Evolutionary conservation across 2,113 vertebrate genomes (phyloP).

Genomic region (Myotis davidii): DNA sequence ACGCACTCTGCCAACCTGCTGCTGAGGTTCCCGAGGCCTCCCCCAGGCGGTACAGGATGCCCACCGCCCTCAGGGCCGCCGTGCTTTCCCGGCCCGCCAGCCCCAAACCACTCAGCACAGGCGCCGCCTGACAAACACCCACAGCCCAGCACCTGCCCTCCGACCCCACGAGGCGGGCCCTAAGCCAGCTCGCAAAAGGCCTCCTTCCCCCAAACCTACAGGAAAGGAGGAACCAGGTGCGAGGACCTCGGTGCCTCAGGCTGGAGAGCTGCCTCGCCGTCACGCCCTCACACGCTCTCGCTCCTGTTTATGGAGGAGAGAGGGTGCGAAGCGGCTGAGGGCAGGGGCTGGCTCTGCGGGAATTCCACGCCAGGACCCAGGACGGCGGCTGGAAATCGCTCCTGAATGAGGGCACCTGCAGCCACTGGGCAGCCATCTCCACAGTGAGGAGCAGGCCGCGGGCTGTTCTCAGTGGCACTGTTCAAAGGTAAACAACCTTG

Average conservation of each 20-base stretch:
- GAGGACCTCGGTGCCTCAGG: no score
- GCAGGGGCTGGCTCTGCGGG: not conserved
- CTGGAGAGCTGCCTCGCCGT: not conserved
- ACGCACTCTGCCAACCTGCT: no score
- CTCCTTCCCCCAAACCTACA: not conserved
- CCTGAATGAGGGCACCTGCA: not conserved
- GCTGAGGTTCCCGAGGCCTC: not conserved
- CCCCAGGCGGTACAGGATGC: not conserved
- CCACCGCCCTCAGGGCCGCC: not conserved
- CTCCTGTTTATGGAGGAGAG: not conserved
- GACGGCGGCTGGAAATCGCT: not conserved
- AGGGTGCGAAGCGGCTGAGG: not conserved
- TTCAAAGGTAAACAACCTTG: not conserved
- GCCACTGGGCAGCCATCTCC: not conserved
- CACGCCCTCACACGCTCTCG: not conserved
- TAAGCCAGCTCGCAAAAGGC: not conserved
- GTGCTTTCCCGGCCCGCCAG: not conserved
- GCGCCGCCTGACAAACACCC: not conserved
- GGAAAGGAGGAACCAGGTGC: not conserved
- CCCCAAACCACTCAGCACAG: slow-evolving; percentile 31
- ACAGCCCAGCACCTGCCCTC: not conserved
- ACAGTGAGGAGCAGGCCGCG: fast-evolving
- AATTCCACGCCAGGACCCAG: not conserved
- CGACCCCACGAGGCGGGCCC: not conserved
- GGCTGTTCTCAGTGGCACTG: not conserved